phyloP scores from a whole-genome alignment of 2,113 vertebrate genomes.

The Carettochelys insculpta region DNA sequence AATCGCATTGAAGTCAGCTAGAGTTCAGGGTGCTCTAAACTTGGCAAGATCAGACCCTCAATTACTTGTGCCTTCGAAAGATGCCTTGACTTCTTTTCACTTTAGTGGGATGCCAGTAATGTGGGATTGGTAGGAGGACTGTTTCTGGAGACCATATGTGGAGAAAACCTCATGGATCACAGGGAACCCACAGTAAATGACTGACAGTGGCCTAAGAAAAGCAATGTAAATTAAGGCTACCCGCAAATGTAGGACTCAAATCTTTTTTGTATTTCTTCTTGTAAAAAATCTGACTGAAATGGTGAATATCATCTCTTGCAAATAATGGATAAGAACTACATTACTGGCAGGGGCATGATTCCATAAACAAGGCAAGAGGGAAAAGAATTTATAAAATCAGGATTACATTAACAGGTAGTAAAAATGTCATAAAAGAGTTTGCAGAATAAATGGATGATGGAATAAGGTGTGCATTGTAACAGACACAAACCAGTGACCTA shows the following conservation, averaged over 20 bases:
- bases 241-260: background rate
- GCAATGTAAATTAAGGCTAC: background rate
- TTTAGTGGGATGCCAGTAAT: background rate
- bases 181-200: background rate
- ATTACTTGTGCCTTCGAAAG: background rate
- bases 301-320: background rate
- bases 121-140: background rate
- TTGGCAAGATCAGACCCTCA: background rate
- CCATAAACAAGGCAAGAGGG: background rate
- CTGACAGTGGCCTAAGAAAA: background rate
- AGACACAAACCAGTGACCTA: background rate
- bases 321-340: background rate
- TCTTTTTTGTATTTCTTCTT: background rate
- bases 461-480: background rate
- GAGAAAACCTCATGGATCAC: conserved; percentile 5
- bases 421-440: background rate
- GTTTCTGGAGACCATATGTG: background rate
- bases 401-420: background rate
- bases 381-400: background rate
- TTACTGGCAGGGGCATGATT: background rate
- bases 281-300: background rate
- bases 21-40: background rate
- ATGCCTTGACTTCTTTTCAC: background rate
- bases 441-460: background rate
- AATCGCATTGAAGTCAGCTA: background rate